A percentile compares a stretch with the other conserved stretches of the same genome.
Evolutionary conservation across 2,113 vertebrate species (phyloP).

Genomic region (Pleuronectes platessa): DNA sequence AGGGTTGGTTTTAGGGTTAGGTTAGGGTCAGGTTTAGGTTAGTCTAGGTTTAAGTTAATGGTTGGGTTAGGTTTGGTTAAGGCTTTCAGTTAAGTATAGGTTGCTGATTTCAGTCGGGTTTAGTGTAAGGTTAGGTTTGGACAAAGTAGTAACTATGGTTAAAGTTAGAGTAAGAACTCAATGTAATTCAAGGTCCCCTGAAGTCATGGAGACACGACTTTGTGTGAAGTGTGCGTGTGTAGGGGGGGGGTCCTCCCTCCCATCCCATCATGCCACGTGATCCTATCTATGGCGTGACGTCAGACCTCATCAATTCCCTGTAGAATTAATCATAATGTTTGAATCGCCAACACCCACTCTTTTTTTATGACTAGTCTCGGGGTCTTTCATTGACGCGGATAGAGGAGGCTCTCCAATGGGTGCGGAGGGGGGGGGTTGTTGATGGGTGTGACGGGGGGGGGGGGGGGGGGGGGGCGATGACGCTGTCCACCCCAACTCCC

Average conservation of each 20-base stretch:
- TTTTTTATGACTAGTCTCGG: constrained; percentile 81
- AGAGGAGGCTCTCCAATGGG: constrained; percentile 88
- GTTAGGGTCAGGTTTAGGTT: too few species aligned
- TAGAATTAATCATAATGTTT: constrained; percentile 72
- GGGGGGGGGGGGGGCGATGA: constrained; percentile 79
- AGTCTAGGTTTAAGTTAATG: too few species aligned
- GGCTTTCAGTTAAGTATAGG: too few species aligned
- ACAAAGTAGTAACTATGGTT: not conserved
- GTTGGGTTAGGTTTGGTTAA: not conserved
- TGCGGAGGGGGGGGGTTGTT: constrained; percentile 54
- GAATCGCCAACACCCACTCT: constrained; percentile 79
- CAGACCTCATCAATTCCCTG: constrained; percentile 61
- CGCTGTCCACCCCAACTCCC: constrained; percentile 78
- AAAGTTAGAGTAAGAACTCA: not conserved
- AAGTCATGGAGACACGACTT: not conserved
- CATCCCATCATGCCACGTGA: constrained; percentile 12
- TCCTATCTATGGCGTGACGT: constrained; percentile 56
- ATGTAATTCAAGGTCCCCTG: not conserved
- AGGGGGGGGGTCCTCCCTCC: not conserved
- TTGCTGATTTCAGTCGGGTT: not conserved
- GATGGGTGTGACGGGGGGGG: constrained; percentile 37
- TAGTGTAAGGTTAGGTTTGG: not conserved
- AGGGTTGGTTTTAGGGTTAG: too few species aligned
- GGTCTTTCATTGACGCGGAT: constrained; percentile 89
- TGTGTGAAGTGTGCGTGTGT: not conserved